phyloP scores from a whole-genome alignment of 2,888 invertebrate species.

The Nemoura dubitans region DNA sequence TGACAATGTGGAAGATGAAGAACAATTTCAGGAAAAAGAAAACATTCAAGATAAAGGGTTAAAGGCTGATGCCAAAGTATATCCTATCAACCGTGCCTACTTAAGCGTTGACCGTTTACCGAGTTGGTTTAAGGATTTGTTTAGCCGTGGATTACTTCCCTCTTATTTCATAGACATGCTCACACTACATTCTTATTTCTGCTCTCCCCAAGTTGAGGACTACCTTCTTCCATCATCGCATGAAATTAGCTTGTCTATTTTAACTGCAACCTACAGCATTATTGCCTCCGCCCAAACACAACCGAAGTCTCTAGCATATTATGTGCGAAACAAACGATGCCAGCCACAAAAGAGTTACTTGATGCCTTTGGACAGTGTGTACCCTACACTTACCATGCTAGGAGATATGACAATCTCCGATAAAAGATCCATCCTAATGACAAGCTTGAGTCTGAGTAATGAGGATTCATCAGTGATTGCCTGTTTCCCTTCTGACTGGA shows the following conservation, averaged over 20 bases:
- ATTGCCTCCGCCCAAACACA: slow-evolving; percentile 55
- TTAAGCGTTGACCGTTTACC: slow-evolving; percentile 59
- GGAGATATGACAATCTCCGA: slow-evolving; percentile 54
- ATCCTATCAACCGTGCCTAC: slow-evolving; percentile 44
- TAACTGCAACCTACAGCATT: slow-evolving; percentile 67
- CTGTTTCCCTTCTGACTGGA: slow-evolving; percentile 67
- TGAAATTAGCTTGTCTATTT: slow-evolving; percentile 68
- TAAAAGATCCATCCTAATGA: slow-evolving; percentile 61
- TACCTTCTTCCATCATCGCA: slow-evolving; percentile 69
- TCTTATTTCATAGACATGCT: slow-evolving; percentile 74
- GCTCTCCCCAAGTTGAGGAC: slow-evolving; percentile 78
- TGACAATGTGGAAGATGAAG: slow-evolving; percentile 53
- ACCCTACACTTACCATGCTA: slow-evolving; percentile 59
- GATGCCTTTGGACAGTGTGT: slow-evolving; percentile 45
- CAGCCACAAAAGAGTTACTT: slow-evolving; percentile 53
- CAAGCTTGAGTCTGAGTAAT: slow-evolving; percentile 63
- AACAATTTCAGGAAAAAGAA: slow-evolving; percentile 40
- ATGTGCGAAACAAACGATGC: slow-evolving; percentile 55
- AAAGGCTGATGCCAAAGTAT: slow-evolving; percentile 46
- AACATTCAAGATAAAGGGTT: slow-evolving; percentile 15
- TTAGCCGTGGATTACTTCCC: slow-evolving; percentile 70
- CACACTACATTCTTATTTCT: slow-evolving; percentile 71
- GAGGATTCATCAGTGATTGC: slow-evolving; percentile 59
- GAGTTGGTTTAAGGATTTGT: slow-evolving; percentile 72
- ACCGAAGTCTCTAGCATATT: slow-evolving; percentile 54